Evolutionary conservation across 2,888 invertebrate genomes (phyloP).

Genomic region (Nebria brevicollis): DNA sequence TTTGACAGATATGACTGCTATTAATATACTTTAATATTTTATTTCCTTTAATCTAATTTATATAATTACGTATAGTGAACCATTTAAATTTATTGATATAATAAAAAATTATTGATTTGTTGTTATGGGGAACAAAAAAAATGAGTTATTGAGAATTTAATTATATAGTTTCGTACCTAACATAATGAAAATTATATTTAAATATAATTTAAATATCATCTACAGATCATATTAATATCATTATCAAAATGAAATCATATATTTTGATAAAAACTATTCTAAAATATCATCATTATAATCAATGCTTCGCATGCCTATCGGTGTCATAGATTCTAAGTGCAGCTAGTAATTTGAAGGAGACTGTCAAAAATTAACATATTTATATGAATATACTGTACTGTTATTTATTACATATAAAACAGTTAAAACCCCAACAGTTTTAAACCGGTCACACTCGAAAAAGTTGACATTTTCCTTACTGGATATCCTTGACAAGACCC

Average conservation of each 20-base stretch:
- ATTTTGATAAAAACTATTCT: neutral
- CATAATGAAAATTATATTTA: too few species aligned
- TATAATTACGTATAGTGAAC: too few species aligned
- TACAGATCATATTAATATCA: too few species aligned
- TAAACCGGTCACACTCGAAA: neutral
- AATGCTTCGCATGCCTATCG: neutral
- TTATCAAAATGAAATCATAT: neutral
- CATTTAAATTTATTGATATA: too few species aligned
- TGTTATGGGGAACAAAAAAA: too few species aligned
- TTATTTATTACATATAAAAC: neutral
- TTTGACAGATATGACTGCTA: too few species aligned
- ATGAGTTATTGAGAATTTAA: too few species aligned
- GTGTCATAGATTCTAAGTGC: neutral
- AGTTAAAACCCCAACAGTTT: neutral
- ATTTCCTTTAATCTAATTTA: too few species aligned
- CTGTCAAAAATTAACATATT: neutral
- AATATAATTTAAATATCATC: too few species aligned
- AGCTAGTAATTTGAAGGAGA: neutral
- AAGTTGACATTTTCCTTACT: slow-evolving; percentile 13
- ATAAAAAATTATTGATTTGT: too few species aligned
- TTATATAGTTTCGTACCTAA: too few species aligned
- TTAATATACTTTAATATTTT: too few species aligned
- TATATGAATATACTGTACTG: neutral
- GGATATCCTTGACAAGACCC: slow-evolving; percentile 6
- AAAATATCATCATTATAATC: neutral